Evolutionary conservation across 2,113 vertebrate genomes (phyloP), one percentile per base, ranked within the genome.

Genomic region (Athene noctua): DNA sequence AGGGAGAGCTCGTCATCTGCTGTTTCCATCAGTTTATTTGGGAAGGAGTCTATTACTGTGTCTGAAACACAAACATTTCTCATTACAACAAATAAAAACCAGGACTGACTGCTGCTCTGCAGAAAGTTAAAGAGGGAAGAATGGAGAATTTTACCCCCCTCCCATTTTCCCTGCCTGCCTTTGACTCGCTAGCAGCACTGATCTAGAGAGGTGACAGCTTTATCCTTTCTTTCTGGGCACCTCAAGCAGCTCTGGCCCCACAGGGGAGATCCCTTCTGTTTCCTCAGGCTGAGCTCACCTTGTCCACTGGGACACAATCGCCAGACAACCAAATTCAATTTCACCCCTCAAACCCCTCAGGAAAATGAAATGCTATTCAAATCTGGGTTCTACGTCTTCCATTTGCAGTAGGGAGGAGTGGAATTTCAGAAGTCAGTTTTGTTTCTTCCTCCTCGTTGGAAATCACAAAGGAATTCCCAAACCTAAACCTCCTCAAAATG

Each of bases 11-110:
- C 92, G 57, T 80, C 21, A 1, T 97, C 68, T 95, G 96, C 96
- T 74, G 96, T 97, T 32, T 98, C 97, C 79, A 98, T 98, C 86
- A 98, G 94, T 73, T 97, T 96, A 63, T 96, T 94, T 38, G 98
- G 97, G 5, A 59, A 90, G 44, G 81, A 80, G 82, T 98, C 98
- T 78, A 98, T 77, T 47, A 97, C 96, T 47, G 97, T 95, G 82
- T 97, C 97, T 97, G 96, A 93, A 97, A 97, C 8, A 42, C 23
- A 96, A 91, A 96, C 23, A 74, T 62, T 78, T 90, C n/a, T 63
- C 6, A 8, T 94, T 83, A 94, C 10, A 55, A 83, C 44, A 90
- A 55, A 65, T 15, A 29, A 57, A 80, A 77, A 27, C 6, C 3
- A 42, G 61, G 27, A 68, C 2, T 58, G 34, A 58, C 23, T 81